These are phyloP conservation scores for Bos taurus DNA, from an alignment of 2,113 vertebrate genomes.

Conservation along the genomic window ARS-UCD2.0 NC_037329.1:47297001-47297500, in stretches of 20 bases:
- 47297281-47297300: not conserved
- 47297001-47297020: not conserved
- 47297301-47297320: no score
- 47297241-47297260: not conserved
- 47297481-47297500: not conserved
- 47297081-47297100: not conserved
- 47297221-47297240: not conserved
- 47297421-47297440: not conserved
- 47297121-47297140: not conserved
- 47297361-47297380: not conserved
- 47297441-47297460: not conserved
- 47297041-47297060: not conserved
- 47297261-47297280: not conserved
- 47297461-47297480: rapidly evolving
- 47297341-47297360: not conserved
- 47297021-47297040: not conserved
- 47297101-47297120: not conserved
- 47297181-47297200: not conserved
- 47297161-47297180: not conserved
- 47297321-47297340: not conserved
- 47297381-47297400: no score
- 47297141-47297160: not conserved
- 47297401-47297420: not conserved
- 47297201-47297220: not conserved
- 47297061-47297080: not conserved